phyloP scores from a whole-genome alignment of 2,113 vertebrate genomes.

The Polypterus senegalus region DNA sequence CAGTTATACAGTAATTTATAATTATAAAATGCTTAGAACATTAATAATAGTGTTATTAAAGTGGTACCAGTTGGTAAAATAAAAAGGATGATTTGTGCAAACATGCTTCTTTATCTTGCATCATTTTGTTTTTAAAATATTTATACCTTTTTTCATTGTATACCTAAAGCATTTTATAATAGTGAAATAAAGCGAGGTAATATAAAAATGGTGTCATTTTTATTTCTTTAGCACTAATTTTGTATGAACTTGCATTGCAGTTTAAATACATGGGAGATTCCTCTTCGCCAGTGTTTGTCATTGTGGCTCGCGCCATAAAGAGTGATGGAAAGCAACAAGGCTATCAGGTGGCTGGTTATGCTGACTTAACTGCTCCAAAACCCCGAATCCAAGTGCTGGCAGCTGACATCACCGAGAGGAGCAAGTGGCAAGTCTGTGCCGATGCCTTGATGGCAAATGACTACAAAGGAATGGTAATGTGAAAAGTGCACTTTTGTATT shows the following conservation, averaged over 20 bases:
- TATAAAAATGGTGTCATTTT: slow-evolving; percentile 7
- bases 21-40: no score
- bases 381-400: slow-evolving; percentile 32
- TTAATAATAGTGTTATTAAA: no score
- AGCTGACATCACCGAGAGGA: slow-evolving; percentile 31
- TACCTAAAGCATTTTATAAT: no score
- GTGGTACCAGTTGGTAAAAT: no score
- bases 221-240: slow-evolving; percentile 20
- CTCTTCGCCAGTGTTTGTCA: slow-evolving; percentile 29
- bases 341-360: slow-evolving; percentile 38
- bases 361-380: slow-evolving; percentile 25
- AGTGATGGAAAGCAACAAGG: slow-evolving; percentile 37
- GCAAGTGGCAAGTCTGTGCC: slow-evolving; percentile 32
- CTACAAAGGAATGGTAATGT: slow-evolving; percentile 38
- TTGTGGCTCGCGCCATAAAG: slow-evolving; percentile 35
- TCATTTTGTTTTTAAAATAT: no score
- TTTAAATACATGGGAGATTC: slow-evolving; percentile 23
- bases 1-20: no score
- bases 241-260: slow-evolving; percentile 20
- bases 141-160: no score
- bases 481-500: no score
- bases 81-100: no score
- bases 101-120: no score
- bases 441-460: slow-evolving; percentile 28
- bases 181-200: no score